These are phyloP conservation scores for Neoaliturus tenellus DNA, from an alignment of 2,888 invertebrate species.

Conservation along the genomic window DNA sequence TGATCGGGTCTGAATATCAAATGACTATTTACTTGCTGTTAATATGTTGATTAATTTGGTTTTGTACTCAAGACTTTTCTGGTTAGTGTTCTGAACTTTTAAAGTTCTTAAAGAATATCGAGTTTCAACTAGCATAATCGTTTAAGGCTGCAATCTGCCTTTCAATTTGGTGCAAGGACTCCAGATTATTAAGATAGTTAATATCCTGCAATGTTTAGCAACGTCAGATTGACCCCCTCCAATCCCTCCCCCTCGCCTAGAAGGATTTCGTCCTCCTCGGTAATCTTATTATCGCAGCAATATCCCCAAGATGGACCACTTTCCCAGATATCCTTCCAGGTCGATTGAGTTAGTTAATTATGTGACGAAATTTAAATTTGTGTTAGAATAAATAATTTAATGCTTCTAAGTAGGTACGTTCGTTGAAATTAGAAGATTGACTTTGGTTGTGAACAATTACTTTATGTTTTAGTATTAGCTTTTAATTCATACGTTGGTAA, in stretches of 20 bases:
- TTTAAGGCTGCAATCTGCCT: neutral
- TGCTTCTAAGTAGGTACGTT: too few relatives aligned
- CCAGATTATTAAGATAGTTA: neutral
- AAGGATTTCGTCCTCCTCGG: neutral
- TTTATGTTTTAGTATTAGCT: too few relatives aligned
- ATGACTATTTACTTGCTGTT: too few relatives aligned
- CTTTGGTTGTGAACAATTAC: too few relatives aligned
- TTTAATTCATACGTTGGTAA: too few relatives aligned
- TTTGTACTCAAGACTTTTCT: too few relatives aligned
- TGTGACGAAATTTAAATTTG: neutral
- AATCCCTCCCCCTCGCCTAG: neutral
- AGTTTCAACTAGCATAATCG: too few relatives aligned
- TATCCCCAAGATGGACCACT: conserved; percentile 2
- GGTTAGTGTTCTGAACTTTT: too few relatives aligned
- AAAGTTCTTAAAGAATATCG: too few relatives aligned
- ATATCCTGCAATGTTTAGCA: neutral
- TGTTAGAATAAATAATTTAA: neutral
- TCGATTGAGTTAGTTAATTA: neutral
- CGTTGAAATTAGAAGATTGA: too few relatives aligned
- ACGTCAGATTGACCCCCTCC: neutral
- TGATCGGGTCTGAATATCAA: too few relatives aligned
- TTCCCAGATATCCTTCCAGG: neutral
- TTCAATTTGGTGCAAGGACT: neutral
- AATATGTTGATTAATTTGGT: too few relatives aligned
- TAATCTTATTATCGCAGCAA: neutral